Percentiles rank a stretch among this genome's conserved stretches.
Conservation (phyloP, 2,797 vertebrate genomes). For the Channa striata region DNA sequence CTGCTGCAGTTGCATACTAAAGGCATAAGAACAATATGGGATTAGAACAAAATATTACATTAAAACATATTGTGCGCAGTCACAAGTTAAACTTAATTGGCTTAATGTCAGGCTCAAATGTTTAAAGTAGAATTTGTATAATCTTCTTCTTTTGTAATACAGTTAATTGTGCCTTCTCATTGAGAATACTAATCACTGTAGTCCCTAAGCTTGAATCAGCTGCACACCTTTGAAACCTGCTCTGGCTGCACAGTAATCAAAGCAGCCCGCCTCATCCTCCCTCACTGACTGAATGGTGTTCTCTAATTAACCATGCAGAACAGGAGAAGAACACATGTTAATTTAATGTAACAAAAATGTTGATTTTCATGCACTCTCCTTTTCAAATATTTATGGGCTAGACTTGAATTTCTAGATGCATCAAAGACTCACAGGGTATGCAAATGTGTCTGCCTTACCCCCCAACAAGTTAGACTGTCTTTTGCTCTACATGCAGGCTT, state of each 20-base stretch:
- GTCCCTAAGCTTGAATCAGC: constrained; percentile 67
- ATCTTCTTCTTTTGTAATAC: constrained; percentile 2
- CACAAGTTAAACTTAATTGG: not conserved
- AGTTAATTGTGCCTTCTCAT: constrained; percentile 25
- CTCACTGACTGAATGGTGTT: constrained; percentile 77
- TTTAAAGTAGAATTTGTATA: constrained; percentile 8
- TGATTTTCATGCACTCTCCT: constrained; percentile 88
- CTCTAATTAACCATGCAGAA: constrained; percentile 87
- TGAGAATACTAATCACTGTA: constrained; percentile 34
- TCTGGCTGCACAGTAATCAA: constrained; percentile 76
- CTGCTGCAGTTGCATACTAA: not conserved
- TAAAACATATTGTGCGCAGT: not conserved
- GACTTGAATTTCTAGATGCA: constrained; percentile 87
- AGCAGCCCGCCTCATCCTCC: constrained; percentile 53
- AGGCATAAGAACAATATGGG: not conserved
- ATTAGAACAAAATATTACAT: not conserved
- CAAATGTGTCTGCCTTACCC: constrained; percentile 83
- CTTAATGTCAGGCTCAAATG: constrained; percentile 26
- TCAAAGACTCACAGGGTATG: constrained; percentile 87
- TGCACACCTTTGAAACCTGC: constrained; percentile 76
- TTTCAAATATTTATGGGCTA: constrained; percentile 89
- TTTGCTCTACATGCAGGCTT: constrained; percentile 58
- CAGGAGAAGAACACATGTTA: constrained; percentile 89
- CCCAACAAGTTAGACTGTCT: constrained; percentile 84
- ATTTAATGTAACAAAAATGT: constrained; percentile 92